Conservation (phyloP, 1,140 invertebrate genomes). For the Ceratoteleas bidentatus region DNA sequence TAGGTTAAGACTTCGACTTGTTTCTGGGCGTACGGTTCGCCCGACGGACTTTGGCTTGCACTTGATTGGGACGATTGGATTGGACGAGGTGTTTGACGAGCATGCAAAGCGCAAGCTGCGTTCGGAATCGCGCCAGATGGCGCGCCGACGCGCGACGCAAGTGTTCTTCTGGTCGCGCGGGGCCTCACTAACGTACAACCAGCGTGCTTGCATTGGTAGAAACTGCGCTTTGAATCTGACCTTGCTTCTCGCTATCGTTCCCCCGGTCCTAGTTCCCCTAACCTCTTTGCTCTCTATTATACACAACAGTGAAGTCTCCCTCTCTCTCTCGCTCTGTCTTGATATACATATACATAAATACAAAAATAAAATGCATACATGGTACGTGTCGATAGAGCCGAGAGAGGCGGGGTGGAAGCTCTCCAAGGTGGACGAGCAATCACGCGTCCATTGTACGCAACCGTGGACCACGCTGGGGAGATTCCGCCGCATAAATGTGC, state of each 20-base stretch:
- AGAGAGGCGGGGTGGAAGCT: constrained; percentile 33
- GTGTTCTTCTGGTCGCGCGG: constrained; percentile 35
- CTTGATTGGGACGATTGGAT: constrained; percentile 25
- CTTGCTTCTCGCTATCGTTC: constrained; percentile 62
- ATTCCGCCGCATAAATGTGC: constrained; percentile 26
- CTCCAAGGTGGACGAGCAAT: constrained; percentile 50
- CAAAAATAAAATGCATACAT: constrained; percentile 37
- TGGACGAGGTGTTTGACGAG: constrained; percentile 38
- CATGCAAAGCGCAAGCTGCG: constrained; percentile 42
- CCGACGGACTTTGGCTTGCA: constrained; percentile 15
- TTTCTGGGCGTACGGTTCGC: constrained; percentile 10
- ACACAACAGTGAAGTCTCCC: constrained; percentile 42
- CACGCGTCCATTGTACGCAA: constrained; percentile 21
- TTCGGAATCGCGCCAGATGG: constrained; percentile 16
- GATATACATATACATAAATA: constrained; percentile 19
- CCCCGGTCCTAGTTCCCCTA: constrained; percentile 45
- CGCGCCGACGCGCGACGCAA: constrained; percentile 36
- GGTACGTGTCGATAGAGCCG: constrained; percentile 18
- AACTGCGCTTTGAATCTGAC: constrained; percentile 68
- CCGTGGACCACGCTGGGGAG: constrained; percentile 31
- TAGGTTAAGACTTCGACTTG: constrained; percentile 3
- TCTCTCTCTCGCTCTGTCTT: constrained; percentile 6
- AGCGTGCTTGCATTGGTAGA: constrained; percentile 69
- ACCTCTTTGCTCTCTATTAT: constrained; percentile 45
- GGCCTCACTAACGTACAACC: constrained; percentile 63